Base-by-base conservation (phyloP, 2,113 vertebrate species). In the Macquaria ambigua region DNA sequence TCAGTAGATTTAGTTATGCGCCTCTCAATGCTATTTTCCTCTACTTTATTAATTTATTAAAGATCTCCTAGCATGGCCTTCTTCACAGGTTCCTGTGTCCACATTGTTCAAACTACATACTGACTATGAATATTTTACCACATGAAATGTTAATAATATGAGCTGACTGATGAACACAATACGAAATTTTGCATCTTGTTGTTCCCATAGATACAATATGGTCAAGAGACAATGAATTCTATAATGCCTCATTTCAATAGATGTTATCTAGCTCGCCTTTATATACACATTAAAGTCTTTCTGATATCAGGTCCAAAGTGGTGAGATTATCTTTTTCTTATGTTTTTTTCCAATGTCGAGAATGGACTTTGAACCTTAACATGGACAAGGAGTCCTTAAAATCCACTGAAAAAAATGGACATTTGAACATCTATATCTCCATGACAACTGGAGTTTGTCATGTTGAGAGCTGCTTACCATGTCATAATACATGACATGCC, bases 1-100 rank as follows among this genome's bases (percentile, higher is more conserved):
- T 87, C 53, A 66, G 46, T 55, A 62, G 25, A 70, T 43, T n/a
- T 34, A 62, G 18, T 25, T 74, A 48, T 11, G 9, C 18, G 68
- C 34, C 31, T 31, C 39, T 81, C 83, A 81, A 53, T 46, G 39
- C 23, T 3, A 10, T n/a, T 53, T 81, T 58, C n/a, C 53, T 74
- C 25, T 56, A 8, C 21, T 52, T 53, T 20, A 31, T 28, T 0
- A 8, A 8, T 53, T 11, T 50, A 41, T 31, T 48, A 5, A 48
- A 39, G 16, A 12, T 63, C 15, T 46, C 4, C 31, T 28, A 15
- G 0, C 31, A 68, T n/a, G 18, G 37, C 15, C 43, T 18, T 77
- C 8, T 63, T 37, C 20, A 20, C 43, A 39, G 15, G 14, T 23
- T 66, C 6, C 8, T 16, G 14, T 25, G 34, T 14, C 23, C 50